These are phyloP conservation scores for Allophyes oxyacanthae DNA, from an alignment of 2,888 invertebrate species.

Conservation along the genomic window DNA sequence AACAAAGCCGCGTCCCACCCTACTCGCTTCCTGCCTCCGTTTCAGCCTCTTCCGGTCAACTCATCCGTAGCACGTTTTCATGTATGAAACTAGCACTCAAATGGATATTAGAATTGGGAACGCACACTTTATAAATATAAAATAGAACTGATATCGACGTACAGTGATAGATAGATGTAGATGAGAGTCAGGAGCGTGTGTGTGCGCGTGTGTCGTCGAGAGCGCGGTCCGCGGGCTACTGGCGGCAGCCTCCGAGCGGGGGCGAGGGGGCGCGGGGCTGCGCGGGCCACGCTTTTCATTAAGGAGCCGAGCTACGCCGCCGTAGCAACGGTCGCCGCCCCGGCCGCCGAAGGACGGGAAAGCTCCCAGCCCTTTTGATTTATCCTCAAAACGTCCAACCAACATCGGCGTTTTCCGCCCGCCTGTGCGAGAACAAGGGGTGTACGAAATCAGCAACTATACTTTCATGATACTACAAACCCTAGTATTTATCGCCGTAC, in stretches of 20 bases:
- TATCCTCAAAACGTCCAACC: conserved; percentile 62
- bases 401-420: conserved; percentile 33
- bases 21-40: conserved; percentile 70
- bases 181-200: conserved; percentile 61
- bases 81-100: conserved; percentile 78
- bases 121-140: conserved; percentile 65
- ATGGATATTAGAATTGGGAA: conserved; percentile 54
- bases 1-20: conserved; percentile 84
- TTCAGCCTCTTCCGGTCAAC: conserved; percentile 67
- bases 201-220: conserved; percentile 72
- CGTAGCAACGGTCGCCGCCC: conserved; percentile 80
- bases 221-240: conserved; percentile 86
- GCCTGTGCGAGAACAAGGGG: conserved; percentile 54
- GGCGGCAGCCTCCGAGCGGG: conserved; percentile 77
- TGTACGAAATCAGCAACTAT: conserved; percentile 10
- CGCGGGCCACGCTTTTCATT: conserved; percentile 82
- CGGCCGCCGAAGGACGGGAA: conserved; percentile 59
- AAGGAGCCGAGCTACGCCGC: conserved; percentile 73
- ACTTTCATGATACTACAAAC: background rate
- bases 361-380: conserved; percentile 72
- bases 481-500: too few relatives aligned
- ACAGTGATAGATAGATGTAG: conserved; percentile 60
- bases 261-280: conserved; percentile 78
- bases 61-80: conserved; percentile 63
- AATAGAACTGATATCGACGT: conserved; percentile 64